Evolutionary conservation across 2,888 invertebrate species (phyloP).

Genomic region (Iphiclides podalirius): DNA sequence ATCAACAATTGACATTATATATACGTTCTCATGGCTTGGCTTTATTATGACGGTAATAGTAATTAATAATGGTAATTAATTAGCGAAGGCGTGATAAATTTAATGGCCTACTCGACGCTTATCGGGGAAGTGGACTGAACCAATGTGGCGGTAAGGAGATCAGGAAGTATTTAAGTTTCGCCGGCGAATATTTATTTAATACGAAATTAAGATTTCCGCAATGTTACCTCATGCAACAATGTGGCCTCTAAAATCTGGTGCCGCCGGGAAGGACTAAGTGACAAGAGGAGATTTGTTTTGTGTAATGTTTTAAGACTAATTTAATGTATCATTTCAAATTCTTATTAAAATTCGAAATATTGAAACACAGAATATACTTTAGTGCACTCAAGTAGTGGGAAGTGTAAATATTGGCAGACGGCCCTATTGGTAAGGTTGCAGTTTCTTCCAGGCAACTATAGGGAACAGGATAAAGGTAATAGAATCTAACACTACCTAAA

Average conservation of each 20-base stretch:
- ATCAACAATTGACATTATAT: no score
- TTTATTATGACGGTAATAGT: slow-evolving; percentile 6
- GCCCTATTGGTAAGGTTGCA: no score
- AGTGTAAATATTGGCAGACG: no score
- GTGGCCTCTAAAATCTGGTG: slow-evolving; percentile 17
- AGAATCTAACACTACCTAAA: no score
- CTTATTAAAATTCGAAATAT: no score
- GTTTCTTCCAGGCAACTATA: no score
- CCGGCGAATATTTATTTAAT: slow-evolving; percentile 25
- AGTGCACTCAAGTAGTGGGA: no score
- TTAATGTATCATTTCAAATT: no score
- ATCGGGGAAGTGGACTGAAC: slow-evolving; percentile 16
- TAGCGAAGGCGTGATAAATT: slow-evolving; percentile 16
- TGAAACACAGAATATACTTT: no score
- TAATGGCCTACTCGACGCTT: neutral
- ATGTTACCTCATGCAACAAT: slow-evolving; percentile 10
- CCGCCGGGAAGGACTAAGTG: neutral
- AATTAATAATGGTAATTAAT: slow-evolving; percentile 7
- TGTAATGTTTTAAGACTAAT: neutral
- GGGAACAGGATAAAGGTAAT: no score
- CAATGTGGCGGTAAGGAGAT: slow-evolving; percentile 18
- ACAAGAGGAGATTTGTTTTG: slow-evolving; percentile 2
- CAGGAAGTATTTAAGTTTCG: slow-evolving; percentile 22
- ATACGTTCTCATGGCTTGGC: no score
- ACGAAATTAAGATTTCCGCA: slow-evolving; percentile 21